Base-by-base conservation (phyloP, 1,140 invertebrate genomes). In the Pachyrhynchus sulphureomaculatus region DNA sequence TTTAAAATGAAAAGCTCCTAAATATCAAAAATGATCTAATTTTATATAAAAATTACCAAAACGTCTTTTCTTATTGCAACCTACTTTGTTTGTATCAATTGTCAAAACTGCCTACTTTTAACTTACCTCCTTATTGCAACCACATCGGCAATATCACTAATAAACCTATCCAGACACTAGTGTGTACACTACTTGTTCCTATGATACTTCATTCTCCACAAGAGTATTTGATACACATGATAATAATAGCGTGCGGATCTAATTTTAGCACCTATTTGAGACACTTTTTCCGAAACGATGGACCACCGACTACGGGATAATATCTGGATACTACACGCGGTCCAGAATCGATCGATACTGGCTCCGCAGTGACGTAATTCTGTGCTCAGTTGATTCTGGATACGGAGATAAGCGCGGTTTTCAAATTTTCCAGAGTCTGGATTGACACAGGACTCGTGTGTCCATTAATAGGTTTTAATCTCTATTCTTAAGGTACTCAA, bases 361-460 rank as follows among this genome's bases (percentile, higher is more conserved):
- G 70, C 68, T 70, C 71, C 71, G 72, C 72, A 74, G 66, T 74
- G 72, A 74, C 69, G 72, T 74, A 70, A 74, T 61, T n/a, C 23
- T 15, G 17, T n/a, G 36, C 36, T n/a, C n/a, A 45, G 42, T 26
- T 26, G 24, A 4, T 26, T 26, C 24, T 26, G 8, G 8, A 26
- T 26, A 26, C 3, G 24, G 24, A 8, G 8, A 4, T 3, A 4
- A 26, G 24, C 24, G 24, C 24, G 24, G 24, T 26, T 26, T 26
- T 26, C 8, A 26, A 26, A 26, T 26, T 26, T 26, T 4, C 24
- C 24, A 26, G 3, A n/a, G n/a, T n/a, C n/a, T n/a, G n/a, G n/a
- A n/a, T n/a, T n/a, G n/a, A n/a, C n/a, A n/a, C n/a, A n/a, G n/a
- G n/a, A n/a, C n/a, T n/a, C n/a, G n/a, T n/a, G n/a, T n/a, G n/a